Evolutionary conservation across 2,888 invertebrate species (phyloP).

Genomic region (Tetramorium bicarinatum): DNA sequence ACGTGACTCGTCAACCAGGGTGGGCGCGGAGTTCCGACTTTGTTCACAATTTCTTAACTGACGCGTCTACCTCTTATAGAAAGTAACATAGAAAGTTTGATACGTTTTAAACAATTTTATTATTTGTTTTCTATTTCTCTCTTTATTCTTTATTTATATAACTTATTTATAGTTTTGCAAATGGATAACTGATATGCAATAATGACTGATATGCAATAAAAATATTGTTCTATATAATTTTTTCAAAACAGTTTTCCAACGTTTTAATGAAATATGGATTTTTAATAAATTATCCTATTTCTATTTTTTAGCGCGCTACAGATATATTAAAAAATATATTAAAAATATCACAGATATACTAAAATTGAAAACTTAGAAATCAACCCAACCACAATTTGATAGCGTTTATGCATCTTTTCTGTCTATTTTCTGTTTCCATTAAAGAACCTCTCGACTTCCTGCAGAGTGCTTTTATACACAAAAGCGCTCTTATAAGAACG

Average conservation of each 20-base stretch:
- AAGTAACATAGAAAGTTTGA: not conserved
- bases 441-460: conserved; percentile 42
- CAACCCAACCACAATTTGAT: not conserved
- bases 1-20: conserved; percentile 62
- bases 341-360: no score
- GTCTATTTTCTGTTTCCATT: not conserved
- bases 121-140: not conserved
- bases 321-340: no score
- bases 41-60: conserved; percentile 20
- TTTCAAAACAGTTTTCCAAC: not conserved
- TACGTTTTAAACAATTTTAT: not conserved
- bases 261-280: not conserved
- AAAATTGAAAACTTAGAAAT: not conserved
- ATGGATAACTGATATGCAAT: not conserved
- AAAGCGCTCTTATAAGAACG: conserved; percentile 21
- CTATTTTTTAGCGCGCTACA: no score
- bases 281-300: not conserved
- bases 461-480: conserved; percentile 33
- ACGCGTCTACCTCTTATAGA: not conserved
- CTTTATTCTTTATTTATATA: not conserved
- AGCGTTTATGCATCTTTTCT: not conserved
- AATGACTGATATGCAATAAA: not conserved
- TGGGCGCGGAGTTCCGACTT: conserved; percentile 45
- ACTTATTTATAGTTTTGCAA: not conserved
- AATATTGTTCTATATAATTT: conserved; percentile 4